Evolutionary conservation across 2,113 vertebrate genomes (phyloP), one percentile per base, ranked within the genome.

Genomic region (Myotis yumanensis): DNA sequence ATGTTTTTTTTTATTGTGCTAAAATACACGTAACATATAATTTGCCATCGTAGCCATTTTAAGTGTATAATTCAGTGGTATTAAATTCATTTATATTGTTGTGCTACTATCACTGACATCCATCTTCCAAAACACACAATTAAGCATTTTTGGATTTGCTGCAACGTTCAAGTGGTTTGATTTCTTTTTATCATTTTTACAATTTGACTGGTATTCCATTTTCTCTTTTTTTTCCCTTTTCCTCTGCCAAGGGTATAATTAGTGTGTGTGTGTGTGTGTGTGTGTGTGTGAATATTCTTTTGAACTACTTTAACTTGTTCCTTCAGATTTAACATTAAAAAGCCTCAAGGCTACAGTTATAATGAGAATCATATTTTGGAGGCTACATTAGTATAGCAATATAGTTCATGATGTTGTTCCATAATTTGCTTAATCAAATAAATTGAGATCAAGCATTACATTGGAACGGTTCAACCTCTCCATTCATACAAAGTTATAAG

Each of bases 401-500:
- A 35, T 32, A 93, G 91, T 93, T 94, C 87, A 85, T 54, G 57
- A 66, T 73, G 40, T 73, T 79, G 52, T 48, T 96, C 46, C 35
- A 48, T 85, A 76, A 71, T 96, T 91, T 91, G 66, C 43, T 77
- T 95, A 85, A 93, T 90, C 72, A 89, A 35, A 80, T 80, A 76
- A 90, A 93, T 64, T 84, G 64, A 88, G 86, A 96, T 85, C 57
- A 88, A 71, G 12, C 86, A 71, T 85, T 75, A 76, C 32, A 46
- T 37, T 87, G 86, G 40, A 73, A 40, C 30, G 22, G 11, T 69
- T 57, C 86, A 62, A n/a, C 52, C 46, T 84, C 20, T 9, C 52
- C 66, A 64, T 88, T 94, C 87, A 91, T 51, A 35, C 18, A 48
- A 86, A 96, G 25, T 85, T 96, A 40, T 71, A 69, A 83, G 88